phyloP scores from a whole-genome alignment of 1,140 invertebrate genomes.

The Rhyzopertha dominica region DNA sequence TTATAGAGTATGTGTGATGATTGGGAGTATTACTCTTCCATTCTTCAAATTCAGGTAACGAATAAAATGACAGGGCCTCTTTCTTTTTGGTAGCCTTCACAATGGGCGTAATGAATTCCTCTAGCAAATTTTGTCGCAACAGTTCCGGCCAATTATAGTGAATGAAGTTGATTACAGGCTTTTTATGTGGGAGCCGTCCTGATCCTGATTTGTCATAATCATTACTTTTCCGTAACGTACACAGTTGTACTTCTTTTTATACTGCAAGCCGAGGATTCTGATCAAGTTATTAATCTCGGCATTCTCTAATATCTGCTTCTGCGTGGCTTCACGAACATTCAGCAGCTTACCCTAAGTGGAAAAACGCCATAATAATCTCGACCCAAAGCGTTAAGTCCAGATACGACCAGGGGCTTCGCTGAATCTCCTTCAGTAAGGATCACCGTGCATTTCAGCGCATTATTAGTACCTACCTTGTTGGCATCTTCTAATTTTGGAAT shows the following conservation, averaged over 20 bases:
- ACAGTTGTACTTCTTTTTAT: conserved; percentile 93
- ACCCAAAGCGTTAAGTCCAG: conserved; percentile 92
- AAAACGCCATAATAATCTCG: conserved; percentile 97
- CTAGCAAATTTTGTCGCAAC: conserved; percentile 83
- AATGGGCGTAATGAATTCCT: conserved; percentile 99
- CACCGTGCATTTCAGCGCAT: conserved; percentile 86
- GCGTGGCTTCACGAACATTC: conserved; percentile 95
- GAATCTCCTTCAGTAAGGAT: conserved; percentile 99
- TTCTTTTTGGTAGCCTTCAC: conserved; percentile 92
- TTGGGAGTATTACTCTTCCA: conserved; percentile 93
- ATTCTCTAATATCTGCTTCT: conserved; percentile 97
- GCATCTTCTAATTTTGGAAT: conserved; percentile 99
- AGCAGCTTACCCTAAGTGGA: conserved; percentile 97
- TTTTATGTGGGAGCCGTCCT: conserved; percentile 99
- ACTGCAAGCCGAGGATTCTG: conserved; percentile 80
- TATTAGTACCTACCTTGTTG: conserved; percentile 92
- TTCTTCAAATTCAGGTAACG: conserved; percentile 96
- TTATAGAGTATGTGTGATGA: conserved; percentile 90
- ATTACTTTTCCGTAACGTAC: conserved; percentile 96
- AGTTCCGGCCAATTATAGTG: conserved; percentile 96
- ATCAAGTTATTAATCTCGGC: conserved; percentile 97
- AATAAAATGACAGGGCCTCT: conserved; percentile 86
- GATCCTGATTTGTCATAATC: conserved; percentile 99
- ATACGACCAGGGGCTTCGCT: conserved; percentile 96
- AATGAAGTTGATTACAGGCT: conserved; percentile 98